These are phyloP conservation scores for Siniperca undulata DNA, from an alignment of 2,797 vertebrate genomes.

Conservation along the genomic window DNA sequence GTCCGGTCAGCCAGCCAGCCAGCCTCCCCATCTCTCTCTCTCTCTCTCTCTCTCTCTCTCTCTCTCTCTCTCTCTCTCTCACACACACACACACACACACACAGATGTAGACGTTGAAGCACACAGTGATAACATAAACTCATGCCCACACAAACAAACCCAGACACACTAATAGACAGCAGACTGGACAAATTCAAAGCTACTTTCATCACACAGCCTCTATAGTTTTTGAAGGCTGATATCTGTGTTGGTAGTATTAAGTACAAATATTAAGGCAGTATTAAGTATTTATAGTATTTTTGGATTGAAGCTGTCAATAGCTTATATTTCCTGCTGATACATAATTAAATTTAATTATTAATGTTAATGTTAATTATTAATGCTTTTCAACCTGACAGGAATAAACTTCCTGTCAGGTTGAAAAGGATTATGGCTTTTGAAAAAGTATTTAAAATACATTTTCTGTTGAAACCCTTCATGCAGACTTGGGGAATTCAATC, in stretches of 20 bases:
- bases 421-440: not conserved
- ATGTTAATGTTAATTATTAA: no score
- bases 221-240: not conserved
- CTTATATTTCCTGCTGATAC: not conserved
- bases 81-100: not conserved
- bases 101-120: slow-evolving; percentile 13
- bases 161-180: slow-evolving; percentile 13
- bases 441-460: not conserved
- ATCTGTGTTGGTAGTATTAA: not conserved
- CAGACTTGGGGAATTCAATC: not conserved
- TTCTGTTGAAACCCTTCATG: not conserved
- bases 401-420: not conserved
- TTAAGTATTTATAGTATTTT: not conserved
- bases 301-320: not conserved
- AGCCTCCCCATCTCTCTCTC: slow-evolving; percentile 20
- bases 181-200: slow-evolving; percentile 1
- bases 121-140: slow-evolving; percentile 23
- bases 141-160: slow-evolving; percentile 39
- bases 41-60: not conserved
- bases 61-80: not conserved
- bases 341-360: not conserved
- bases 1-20: slow-evolving; percentile 31
- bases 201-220: not conserved
- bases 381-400: not conserved
- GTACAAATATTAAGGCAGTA: not conserved